Base-by-base conservation (phyloP, 1,140 invertebrate species). In the Cydia amplana region DNA sequence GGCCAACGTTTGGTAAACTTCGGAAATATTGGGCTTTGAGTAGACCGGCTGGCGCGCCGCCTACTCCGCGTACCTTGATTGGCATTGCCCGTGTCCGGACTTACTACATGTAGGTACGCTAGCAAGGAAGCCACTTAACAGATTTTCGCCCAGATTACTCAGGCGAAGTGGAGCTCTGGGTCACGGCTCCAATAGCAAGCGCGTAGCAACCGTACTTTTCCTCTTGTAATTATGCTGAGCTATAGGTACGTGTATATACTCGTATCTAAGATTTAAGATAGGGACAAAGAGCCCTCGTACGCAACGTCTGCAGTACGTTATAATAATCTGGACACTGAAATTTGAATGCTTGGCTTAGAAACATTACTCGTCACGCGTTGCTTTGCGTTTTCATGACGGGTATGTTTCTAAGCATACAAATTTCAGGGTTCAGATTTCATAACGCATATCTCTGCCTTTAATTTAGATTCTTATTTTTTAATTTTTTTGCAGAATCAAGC, bases 71-170 rank as follows among this genome's bases (percentile, higher is more conserved):
- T 55, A 67, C 65, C 36, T 70, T 70, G 65, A 70, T 70, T 70
- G 65, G 28, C 28, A 70, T 70, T 36, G 65, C 65, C 64, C 28
- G 65, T 36, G 65, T 70, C 65, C 65, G 65, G 65, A 36, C 65
- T 70, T 70, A n/a, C n/a, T 70, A 43, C 65, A 70, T 12, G 32
- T 70, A 25, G 25, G 16, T 65, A 70, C 65, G 32, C 65, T n/a
- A 43, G 36, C 16, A 70, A 32, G 65, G 65, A 70, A 43, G 65
- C 28, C 65, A 70, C 65, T 70, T 70, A 70, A 70, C 65, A 70
- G 65, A 70, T 70, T 70, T 70, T 70, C 64, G 65, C 65, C 18
- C 65, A 70, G 65, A 70, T 70, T 70, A 70, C 65, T 36, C 25
- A 40, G 28, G n/a, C 25, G 28, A 70, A 70, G 65, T 70, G n/a